Conservation (phyloP, 2,888 invertebrate genomes). For the Diarsia mendica region DNA sequence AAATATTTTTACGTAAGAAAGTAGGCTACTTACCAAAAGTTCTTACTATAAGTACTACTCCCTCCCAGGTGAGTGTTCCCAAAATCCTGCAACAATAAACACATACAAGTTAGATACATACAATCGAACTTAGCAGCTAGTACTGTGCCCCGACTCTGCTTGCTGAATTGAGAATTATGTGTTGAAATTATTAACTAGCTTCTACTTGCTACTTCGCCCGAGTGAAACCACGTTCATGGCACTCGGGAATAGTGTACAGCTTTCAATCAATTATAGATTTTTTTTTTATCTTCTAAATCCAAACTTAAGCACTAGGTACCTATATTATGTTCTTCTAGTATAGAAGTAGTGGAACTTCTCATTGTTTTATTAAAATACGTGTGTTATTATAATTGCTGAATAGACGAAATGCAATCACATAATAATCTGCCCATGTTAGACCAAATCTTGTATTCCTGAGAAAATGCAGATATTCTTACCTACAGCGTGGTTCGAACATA, state of each 20-base stretch:
- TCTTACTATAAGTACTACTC: background rate
- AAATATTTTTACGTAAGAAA: background rate
- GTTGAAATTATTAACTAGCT: background rate
- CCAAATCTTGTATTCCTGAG: background rate
- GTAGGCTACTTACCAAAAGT: constrained; percentile 5
- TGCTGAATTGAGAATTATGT: background rate
- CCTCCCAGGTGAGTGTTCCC: background rate
- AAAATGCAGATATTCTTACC: background rate
- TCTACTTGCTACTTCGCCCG: background rate
- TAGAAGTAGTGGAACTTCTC: background rate
- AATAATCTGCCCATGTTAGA: background rate
- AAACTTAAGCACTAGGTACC: too few species aligned
- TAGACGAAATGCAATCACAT: background rate
- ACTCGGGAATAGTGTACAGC: background rate
- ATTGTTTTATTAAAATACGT: background rate
- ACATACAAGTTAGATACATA: constrained; percentile 1
- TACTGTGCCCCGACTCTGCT: background rate
- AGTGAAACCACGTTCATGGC: background rate
- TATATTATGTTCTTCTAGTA: background rate
- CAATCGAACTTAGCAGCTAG: background rate
- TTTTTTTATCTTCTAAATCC: background rate
- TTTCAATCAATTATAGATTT: too few species aligned
- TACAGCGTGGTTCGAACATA: constrained; percentile 31
- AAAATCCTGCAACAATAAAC: constrained; percentile 29
- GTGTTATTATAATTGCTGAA: background rate